These are phyloP conservation scores for Diarsia rubi DNA, from an alignment of 2,888 invertebrate genomes.

Conservation along the genomic window DNA sequence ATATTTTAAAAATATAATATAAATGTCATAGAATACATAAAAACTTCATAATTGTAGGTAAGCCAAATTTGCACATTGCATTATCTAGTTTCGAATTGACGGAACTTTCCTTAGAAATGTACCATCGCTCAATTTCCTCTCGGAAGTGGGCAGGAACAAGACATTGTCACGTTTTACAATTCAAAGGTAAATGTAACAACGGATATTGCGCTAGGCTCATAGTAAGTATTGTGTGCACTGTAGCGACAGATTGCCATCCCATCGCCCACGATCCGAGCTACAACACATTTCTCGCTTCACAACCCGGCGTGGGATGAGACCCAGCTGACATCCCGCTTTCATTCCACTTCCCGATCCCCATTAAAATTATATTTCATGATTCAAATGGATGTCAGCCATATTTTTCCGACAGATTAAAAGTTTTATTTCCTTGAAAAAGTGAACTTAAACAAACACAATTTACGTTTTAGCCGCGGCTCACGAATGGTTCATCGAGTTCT, in stretches of 20 bases:
- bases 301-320: conserved; percentile 60
- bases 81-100: neutral
- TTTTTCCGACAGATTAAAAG: conserved; percentile 13
- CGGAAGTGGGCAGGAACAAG: conserved; percentile 32
- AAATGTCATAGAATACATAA: too few species aligned
- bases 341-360: conserved; percentile 47
- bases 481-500: conserved; percentile 6
- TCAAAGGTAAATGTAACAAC: conserved; percentile 40
- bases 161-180: conserved; percentile 20
- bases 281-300: conserved; percentile 60
- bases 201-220: conserved; percentile 36
- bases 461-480: conserved; percentile 14
- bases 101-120: conserved; percentile 11
- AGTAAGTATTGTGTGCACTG: conserved; percentile 28
- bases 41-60: neutral
- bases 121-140: neutral
- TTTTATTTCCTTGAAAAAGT: conserved; percentile 32
- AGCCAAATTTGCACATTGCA: neutral
- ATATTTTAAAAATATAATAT: too few species aligned
- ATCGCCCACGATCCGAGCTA: conserved; percentile 51
- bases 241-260: conserved; percentile 50
- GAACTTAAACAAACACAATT: conserved; percentile 22
- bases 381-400: conserved; percentile 23
- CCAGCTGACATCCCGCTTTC: conserved; percentile 57
- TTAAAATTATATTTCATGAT: conserved; percentile 42